Evolutionary conservation across 2,888 invertebrate genomes (phyloP).

Genomic region (Acronicta aceris): DNA sequence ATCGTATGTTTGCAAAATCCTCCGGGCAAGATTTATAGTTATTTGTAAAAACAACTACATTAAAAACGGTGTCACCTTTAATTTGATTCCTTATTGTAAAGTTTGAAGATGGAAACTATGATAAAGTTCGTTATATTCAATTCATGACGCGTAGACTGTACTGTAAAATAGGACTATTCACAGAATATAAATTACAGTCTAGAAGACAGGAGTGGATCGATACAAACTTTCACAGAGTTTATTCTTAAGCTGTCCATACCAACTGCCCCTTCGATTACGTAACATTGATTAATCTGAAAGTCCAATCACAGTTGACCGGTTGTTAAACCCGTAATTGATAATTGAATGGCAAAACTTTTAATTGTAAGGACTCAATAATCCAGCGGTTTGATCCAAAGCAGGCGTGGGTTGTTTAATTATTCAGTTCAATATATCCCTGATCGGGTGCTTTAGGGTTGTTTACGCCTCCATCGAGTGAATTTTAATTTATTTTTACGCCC

Average conservation of each 20-base stretch:
- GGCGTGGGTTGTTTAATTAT: conserved; percentile 73
- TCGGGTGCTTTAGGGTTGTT: conserved; percentile 62
- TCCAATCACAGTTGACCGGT: conserved; percentile 69
- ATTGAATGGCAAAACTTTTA: conserved; percentile 76
- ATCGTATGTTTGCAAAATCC: too few species aligned
- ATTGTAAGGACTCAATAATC: conserved; percentile 78
- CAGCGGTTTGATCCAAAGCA: conserved; percentile 57
- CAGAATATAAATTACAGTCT: conserved; percentile 2
- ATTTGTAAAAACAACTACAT: too few species aligned
- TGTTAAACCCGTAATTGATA: conserved; percentile 76
- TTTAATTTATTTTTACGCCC: conserved; percentile 61
- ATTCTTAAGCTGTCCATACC: conserved; percentile 12
- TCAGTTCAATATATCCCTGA: conserved; percentile 69
- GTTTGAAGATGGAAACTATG: neutral
- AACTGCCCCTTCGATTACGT: conserved; percentile 43
- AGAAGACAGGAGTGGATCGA: conserved; percentile 7
- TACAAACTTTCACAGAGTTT: conserved; percentile 11
- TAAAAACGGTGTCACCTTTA: too few species aligned
- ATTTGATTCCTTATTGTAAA: neutral
- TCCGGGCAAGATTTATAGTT: too few species aligned
- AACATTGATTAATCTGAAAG: conserved; percentile 72
- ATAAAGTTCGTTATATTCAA: neutral
- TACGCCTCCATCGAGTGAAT: conserved; percentile 51
- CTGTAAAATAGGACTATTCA: neutral
- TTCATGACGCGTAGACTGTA: neutral